Base-by-base conservation (phyloP, 2,797 vertebrate species). In the Chrysocyon brachyurus region DNA sequence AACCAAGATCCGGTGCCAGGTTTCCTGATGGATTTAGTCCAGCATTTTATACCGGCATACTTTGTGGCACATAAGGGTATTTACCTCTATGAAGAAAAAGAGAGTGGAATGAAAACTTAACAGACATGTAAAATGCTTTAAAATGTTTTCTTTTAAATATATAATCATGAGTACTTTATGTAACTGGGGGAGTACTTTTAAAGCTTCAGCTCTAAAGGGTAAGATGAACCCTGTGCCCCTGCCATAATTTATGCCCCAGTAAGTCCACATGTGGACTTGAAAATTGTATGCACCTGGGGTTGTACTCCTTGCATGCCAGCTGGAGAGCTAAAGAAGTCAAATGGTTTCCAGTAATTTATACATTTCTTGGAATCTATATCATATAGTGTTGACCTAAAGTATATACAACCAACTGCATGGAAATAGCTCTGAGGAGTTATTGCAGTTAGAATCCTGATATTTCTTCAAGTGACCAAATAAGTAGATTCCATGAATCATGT, bases 1-100 rank as follows among this genome's bases (percentile, higher is more conserved):
- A 96, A 72, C 93, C 87, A 93, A 93, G 81, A 87, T 66, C 64
- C 68, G 33, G 6, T 61, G 72, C 54, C 70, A 90, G 89, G 70
- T 93, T 96, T 96, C 61, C 92, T 95, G 83, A 54, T 92, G 68
- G 86, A 94, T 73, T 95, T 59, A 73, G 77, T 72, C 88, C 81
- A 92, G 14, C 33, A 7, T 90, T 96, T 94, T 81, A 40, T 85
- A 81, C 57, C 16, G 0, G 21, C 3, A 1, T 70, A 84, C 59
- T 56, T 95, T 68, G 70, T 90, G 81, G 4, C 52, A 90, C 52
- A 49, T 93, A 89, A 89, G 22, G 16, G 46, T 91, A 82, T 92
- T 93, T 83, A 90, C 90, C 24, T 96, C n/a, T 54, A 33, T 73
- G 79, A 81, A 46, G 63, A 16, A 57, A 52, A 93, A 81, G 2